These are phyloP conservation scores for Hydraecia micacea DNA, from an alignment of 2,888 invertebrate species.

Conservation along the genomic window DNA sequence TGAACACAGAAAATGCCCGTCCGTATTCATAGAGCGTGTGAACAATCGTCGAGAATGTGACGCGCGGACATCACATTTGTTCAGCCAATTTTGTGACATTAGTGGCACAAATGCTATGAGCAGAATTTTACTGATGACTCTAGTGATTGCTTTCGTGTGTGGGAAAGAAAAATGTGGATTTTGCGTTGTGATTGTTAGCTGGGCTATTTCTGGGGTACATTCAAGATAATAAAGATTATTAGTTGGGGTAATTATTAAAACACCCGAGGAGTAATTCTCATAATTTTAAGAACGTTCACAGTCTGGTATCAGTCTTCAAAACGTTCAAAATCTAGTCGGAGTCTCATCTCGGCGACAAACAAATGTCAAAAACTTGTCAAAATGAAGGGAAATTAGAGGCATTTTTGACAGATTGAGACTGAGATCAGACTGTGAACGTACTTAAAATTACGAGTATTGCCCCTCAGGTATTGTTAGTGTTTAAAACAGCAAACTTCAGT, in stretches of 20 bases:
- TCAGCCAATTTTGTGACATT: constrained; percentile 43
- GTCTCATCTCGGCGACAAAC: no score
- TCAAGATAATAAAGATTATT: neutral
- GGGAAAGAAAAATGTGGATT: neutral
- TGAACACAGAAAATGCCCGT: constrained; percentile 11
- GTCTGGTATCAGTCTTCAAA: no score
- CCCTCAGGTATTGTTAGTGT: neutral
- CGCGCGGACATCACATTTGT: constrained; percentile 15
- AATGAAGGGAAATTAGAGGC: no score
- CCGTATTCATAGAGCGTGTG: constrained; percentile 30
- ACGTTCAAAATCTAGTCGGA: no score
- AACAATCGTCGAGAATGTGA: constrained; percentile 42
- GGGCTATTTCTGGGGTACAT: no score
- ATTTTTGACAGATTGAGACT: no score
- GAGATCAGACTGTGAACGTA: no score
- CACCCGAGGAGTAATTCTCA: no score
- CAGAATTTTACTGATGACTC: constrained; percentile 32
- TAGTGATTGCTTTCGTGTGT: constrained; percentile 7
- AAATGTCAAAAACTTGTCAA: no score
- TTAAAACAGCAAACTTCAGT: neutral
- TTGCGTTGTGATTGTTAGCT: neutral
- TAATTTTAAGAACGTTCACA: no score
- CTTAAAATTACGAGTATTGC: no score
- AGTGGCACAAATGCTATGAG: constrained; percentile 24
- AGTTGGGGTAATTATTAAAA: neutral